Evolutionary conservation across 2,888 invertebrate genomes (phyloP), one percentile per base, ranked within the genome.

Genomic region (Epicampocera succincta): DNA sequence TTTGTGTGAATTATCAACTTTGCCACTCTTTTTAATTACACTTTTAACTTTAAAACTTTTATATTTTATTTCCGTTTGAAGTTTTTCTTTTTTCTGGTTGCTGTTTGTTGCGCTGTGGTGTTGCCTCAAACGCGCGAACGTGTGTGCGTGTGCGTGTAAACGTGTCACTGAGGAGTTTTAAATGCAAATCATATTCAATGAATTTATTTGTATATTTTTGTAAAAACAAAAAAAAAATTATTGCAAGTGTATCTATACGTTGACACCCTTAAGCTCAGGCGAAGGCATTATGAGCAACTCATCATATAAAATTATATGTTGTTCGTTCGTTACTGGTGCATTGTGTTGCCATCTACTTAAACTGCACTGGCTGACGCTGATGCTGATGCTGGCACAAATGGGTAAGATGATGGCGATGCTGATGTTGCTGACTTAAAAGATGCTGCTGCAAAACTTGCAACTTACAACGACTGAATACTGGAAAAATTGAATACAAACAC

Each of bases 181-280:
- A 44, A 68, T 17, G 21, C 56, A 54, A 33, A 33, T 12, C 6
- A 9, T 60, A 25, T 40, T 44, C 8, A 50, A 48, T 71, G 48
- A 38, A 63, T 74, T 56, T n/a, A n/a, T 48, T 66, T 65, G 48
- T 25, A 65, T 63, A 25, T 56, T 19, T 73, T 25, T 42, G 15
- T 68, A 38, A 15, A 58, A 77, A 56, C 52, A 25, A 25, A 25
- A 25, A 25, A 25, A n/a, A n/a, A n/a, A 29, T 48, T 63, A 50
- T 60, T 66, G 52, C 65, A 33, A 73, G 66, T n/a, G n/a, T 82
- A 82, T 82, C 74, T 82, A 78, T 82, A 48, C 60, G 78, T 71
- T 82, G 82, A 78, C 82, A 82, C 82, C 82, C 82, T 78, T 82
- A 38, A 38, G 33, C 33, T 54, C 58, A 54, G 11, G 19, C 48